phyloP scores from a whole-genome alignment of 53 echinoderm and acorn worm species.

The Glandiceps talaboti region DNA sequence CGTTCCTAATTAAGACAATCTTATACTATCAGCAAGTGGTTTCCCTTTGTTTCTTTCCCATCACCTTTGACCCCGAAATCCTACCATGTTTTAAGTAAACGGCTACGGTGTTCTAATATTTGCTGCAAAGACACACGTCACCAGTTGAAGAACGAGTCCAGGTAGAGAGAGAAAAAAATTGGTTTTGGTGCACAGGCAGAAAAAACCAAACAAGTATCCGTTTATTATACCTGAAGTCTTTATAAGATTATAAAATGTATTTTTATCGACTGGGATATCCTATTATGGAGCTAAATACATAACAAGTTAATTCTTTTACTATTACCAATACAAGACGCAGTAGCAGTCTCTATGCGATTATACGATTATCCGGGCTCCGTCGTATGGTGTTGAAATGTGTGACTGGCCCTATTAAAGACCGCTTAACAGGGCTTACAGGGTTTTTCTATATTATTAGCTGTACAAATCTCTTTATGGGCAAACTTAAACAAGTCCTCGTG shows the following conservation, averaged over 20 bases:
- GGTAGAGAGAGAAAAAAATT: too few species aligned
- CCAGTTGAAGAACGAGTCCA: too few species aligned
- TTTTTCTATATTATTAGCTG: neutral
- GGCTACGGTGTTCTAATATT: too few species aligned
- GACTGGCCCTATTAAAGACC: neutral
- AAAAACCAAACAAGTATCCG: neutral
- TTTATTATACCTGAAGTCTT: neutral
- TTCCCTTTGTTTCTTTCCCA: too few species aligned
- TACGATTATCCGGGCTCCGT: neutral
- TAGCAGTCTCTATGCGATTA: neutral
- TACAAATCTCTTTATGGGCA: neutral
- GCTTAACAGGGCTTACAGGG: neutral
- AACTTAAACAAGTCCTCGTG: neutral
- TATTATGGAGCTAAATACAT: neutral
- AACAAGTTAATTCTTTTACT: neutral
- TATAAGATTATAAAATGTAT: neutral
- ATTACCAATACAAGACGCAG: too few species aligned
- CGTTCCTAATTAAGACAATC: too few species aligned
- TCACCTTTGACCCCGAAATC: too few species aligned
- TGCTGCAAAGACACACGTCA: too few species aligned
- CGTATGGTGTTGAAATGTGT: neutral
- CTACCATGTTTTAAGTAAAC: too few species aligned
- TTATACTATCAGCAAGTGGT: too few species aligned
- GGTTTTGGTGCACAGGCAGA: too few species aligned
- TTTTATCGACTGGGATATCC: neutral